Percentiles rank a stretch among this genome's conserved stretches.
phyloP scores from a whole-genome alignment of 2,888 invertebrate genomes.

The Lasioglossum morio region DNA sequence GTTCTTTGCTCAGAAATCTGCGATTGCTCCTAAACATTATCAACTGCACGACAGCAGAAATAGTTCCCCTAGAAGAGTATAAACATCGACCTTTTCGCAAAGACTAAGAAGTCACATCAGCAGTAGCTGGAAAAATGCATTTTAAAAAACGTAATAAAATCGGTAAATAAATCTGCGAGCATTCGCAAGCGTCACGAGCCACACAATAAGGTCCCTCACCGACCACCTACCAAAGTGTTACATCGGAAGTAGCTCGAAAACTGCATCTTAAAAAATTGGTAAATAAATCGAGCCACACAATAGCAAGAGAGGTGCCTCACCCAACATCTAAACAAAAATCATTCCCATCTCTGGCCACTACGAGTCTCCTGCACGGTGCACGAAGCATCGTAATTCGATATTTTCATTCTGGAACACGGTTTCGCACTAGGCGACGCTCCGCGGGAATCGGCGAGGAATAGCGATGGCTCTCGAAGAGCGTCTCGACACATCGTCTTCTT shows the following conservation, averaged over 20 bases:
- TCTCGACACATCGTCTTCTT: not conserved
- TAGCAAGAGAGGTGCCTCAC: not conserved
- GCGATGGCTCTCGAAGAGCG: not conserved
- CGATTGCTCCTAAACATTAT: too few species aligned
- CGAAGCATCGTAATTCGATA: not conserved
- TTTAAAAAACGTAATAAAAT: too few species aligned
- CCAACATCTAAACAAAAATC: not conserved
- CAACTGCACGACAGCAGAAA: too few species aligned
- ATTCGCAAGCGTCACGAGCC: too few species aligned
- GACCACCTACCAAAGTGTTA: too few species aligned
- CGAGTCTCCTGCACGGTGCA: not conserved
- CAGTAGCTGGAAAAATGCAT: too few species aligned
- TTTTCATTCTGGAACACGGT: constrained; percentile 2
- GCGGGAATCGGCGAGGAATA: not conserved
- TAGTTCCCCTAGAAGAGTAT: too few species aligned
- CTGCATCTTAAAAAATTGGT: not conserved
- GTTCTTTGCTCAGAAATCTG: too few species aligned
- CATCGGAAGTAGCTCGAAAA: not conserved
- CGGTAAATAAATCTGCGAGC: too few species aligned
- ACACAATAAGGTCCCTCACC: too few species aligned
- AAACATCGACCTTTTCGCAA: too few species aligned
- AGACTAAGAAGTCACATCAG: too few species aligned
- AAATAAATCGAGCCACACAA: not conserved
- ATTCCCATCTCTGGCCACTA: not conserved
- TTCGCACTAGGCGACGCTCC: not conserved